Base-by-base conservation (phyloP, 2,888 invertebrate genomes). In the Deilephila porcellus region DNA sequence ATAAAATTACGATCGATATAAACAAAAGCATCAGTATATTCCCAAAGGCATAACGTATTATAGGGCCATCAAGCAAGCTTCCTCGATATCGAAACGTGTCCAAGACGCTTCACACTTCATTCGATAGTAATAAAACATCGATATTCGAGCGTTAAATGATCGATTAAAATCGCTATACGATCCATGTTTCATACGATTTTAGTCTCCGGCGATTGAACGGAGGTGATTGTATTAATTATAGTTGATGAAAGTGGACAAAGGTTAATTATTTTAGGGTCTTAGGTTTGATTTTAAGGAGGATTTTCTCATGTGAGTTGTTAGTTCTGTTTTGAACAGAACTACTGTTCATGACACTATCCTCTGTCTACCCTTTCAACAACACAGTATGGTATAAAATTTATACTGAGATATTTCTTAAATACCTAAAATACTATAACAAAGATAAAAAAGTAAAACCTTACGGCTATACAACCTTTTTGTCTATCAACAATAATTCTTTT, bases 21-120 rank as follows among this genome's bases (percentile, higher is more conserved):
- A 45, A 64, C 67, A 25, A 52, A 52, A 45, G 6, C 37, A 20
- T 14, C 11, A 37, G 37, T 64, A 25, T 25, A 25, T 67, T 67
- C 67, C 25, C 2, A 67, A 64, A 25, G 45, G 14, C 25, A 25
- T 67, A 52, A 67, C 45, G 52, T 25, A 45, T 67, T 67, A 67
- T 67, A 45, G 67, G 70, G n/a, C 59, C 56, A 72, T 72, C 62
- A 63, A 34, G 32, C 63, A 73, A 60, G 19, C 34, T 25, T 71
- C 82, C 80, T 81, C 78, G 83, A 82, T 83, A 83, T 80, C 73
- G 75, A 81, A 80, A 89, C 92, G 92, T 92, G 92, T 84, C 84
- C 79, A 82, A 77, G 80, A 76, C 80, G 76, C 88, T 88, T 90
- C 90, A 92, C 91, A 89, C 89, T 85, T 86, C 83, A 83, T 92